phyloP scores from a whole-genome alignment of 1,140 invertebrate species.

The Drosophila micromelanica region DNA sequence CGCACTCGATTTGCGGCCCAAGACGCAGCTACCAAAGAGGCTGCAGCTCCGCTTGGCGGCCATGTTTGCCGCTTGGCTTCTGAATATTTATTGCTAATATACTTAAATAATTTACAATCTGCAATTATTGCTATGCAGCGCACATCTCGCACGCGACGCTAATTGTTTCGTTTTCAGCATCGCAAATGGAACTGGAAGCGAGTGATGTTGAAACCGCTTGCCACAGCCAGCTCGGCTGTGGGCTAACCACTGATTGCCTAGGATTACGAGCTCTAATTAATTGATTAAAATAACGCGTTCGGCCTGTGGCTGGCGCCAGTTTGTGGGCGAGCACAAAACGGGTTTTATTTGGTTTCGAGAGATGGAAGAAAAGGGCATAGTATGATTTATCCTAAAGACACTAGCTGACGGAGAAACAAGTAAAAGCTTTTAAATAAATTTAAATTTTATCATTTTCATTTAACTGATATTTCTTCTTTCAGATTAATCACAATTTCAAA shows the following conservation, averaged over 20 bases:
- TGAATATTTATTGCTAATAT: conserved; percentile 23
- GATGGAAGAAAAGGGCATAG: neutral
- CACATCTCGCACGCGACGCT: conserved; percentile 43
- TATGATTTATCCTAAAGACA: neutral
- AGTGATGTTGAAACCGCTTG: neutral
- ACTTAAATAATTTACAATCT: conserved; percentile 3
- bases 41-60: conserved; percentile 47
- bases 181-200: conserved; percentile 66
- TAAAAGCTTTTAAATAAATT: neutral
- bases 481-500: too few species aligned
- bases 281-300: conserved; percentile 69
- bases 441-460: too few species aligned
- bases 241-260: conserved; percentile 39
- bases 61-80: conserved; percentile 29
- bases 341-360: conserved; percentile 27
- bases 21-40: conserved; percentile 59
- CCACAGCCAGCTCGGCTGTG: neutral
- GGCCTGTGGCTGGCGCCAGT: conserved; percentile 9
- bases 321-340: conserved; percentile 22
- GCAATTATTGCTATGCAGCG: conserved; percentile 28
- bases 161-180: conserved; percentile 75
- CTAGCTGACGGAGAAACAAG: neutral
- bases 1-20: conserved; percentile 17
- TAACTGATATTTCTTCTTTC: too few species aligned
- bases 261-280: conserved; percentile 67